Conservation (phyloP, 2,888 invertebrate species). For the Amblyjoppa proteus region DNA sequence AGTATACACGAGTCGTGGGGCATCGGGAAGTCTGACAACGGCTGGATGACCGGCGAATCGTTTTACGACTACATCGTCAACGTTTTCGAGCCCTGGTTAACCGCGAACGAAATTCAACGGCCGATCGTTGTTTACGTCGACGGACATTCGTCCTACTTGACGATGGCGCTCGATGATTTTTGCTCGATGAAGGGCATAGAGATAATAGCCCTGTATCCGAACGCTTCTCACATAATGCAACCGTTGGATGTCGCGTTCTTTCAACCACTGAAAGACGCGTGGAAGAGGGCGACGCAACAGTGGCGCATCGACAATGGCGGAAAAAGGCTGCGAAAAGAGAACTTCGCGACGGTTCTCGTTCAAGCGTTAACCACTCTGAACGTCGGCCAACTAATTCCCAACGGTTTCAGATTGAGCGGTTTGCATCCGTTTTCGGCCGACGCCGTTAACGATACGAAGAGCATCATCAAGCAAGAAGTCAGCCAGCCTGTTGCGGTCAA, state of each 20-base stretch:
- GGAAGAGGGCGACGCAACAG: constrained; percentile 63
- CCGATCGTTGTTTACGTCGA: constrained; percentile 71
- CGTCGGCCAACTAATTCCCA: constrained; percentile 25
- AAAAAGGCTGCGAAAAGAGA: constrained; percentile 52
- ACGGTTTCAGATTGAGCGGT: constrained; percentile 58
- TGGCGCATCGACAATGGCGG: constrained; percentile 61
- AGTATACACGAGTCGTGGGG: constrained; percentile 65
- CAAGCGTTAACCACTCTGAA: constrained; percentile 52
- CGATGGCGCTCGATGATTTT: constrained; percentile 63
- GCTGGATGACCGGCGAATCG: constrained; percentile 70
- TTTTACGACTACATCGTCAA: constrained; percentile 70
- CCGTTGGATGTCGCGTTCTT: constrained; percentile 68
- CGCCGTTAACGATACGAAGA: constrained; percentile 35
- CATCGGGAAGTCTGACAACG: constrained; percentile 65
- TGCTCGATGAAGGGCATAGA: constrained; percentile 61
- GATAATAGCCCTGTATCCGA: constrained; percentile 66
- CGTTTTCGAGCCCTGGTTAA: constrained; percentile 66
- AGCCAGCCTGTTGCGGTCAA: neutral
- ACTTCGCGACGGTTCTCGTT: constrained; percentile 52
- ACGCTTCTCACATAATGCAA: constrained; percentile 68
- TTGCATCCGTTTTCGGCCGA: constrained; percentile 65
- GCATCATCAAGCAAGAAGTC: constrained; percentile 13
- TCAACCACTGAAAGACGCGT: constrained; percentile 66
- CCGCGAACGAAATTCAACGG: constrained; percentile 59
- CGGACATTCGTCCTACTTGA: constrained; percentile 72